phyloP scores from a whole-genome alignment of 2,113 vertebrate genomes.

The Otus sunia region DNA sequence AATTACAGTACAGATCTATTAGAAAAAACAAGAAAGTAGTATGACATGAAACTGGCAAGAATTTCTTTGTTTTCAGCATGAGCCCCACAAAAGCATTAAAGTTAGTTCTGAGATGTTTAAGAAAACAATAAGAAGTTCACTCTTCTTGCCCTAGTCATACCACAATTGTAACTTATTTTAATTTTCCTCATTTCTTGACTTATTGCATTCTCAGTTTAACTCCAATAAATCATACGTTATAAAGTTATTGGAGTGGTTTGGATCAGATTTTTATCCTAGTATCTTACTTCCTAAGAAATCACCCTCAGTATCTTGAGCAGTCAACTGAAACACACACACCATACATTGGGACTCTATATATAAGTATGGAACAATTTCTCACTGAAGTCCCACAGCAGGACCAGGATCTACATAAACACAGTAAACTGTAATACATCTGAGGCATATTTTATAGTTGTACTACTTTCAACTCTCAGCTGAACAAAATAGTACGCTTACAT shows the following conservation, averaged over 20 bases:
- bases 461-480: background rate
- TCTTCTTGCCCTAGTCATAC: background rate
- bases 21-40: background rate
- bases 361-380: background rate
- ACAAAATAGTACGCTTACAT: background rate
- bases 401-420: background rate
- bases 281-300: background rate
- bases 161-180: background rate
- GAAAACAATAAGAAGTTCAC: background rate
- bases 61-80: background rate
- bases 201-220: background rate
- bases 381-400: background rate
- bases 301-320: background rate
- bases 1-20: background rate
- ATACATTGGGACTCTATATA: accelerated
- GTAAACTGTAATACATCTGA: background rate
- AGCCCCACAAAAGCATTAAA: background rate
- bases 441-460: background rate
- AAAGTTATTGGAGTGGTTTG: background rate
- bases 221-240: background rate
- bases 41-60: background rate
- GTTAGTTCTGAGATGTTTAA: background rate
- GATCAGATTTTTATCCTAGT: background rate
- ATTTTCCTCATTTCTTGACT: background rate
- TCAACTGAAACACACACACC: background rate